Percentiles rank a stretch among this genome's conserved stretches.
Evolutionary conservation across 2,888 invertebrate species (phyloP).

Genomic region (Dasysyrphus albostriatus): DNA sequence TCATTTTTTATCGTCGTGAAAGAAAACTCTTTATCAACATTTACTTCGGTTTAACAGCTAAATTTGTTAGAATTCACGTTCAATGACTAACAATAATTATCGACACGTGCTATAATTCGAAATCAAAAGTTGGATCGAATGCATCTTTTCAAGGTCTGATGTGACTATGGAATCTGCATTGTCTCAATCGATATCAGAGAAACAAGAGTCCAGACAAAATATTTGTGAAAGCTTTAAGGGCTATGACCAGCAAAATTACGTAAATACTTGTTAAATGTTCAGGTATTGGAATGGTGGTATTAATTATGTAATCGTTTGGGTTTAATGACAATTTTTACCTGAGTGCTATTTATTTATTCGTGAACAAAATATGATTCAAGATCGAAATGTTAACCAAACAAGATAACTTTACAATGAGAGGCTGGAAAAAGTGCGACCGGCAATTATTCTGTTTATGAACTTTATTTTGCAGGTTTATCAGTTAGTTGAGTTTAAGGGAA

Average conservation of each 20-base stretch:
- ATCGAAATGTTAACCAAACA: too few relatives aligned
- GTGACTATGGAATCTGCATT: not conserved
- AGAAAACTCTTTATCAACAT: slow-evolving; percentile 12
- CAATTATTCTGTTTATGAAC: too few relatives aligned
- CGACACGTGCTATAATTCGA: slow-evolving; percentile 35
- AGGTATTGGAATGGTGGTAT: too few relatives aligned
- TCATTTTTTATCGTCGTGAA: slow-evolving; percentile 20
- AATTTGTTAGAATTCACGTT: slow-evolving; percentile 3
- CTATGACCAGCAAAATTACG: not conserved
- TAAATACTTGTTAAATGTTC: not conserved
- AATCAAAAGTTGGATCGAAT: slow-evolving; percentile 32
- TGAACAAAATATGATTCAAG: too few relatives aligned
- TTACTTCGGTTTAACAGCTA: not conserved
- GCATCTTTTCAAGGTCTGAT: slow-evolving; percentile 16
- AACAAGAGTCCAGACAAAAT: not conserved
- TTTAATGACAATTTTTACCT: too few relatives aligned
- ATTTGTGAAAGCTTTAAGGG: not conserved
- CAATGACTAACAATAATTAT: slow-evolving; percentile 47
- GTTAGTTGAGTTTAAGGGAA: too few relatives aligned
- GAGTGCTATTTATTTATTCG: too few relatives aligned
- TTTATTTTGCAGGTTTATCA: too few relatives aligned
- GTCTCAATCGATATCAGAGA: not conserved
- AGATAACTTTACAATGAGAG: too few relatives aligned
- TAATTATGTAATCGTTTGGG: too few relatives aligned
- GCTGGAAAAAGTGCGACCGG: too few relatives aligned